These are phyloP conservation scores for Plutella xylostella DNA, from an alignment of 2,888 invertebrate species.

Conservation along the genomic window DNA sequence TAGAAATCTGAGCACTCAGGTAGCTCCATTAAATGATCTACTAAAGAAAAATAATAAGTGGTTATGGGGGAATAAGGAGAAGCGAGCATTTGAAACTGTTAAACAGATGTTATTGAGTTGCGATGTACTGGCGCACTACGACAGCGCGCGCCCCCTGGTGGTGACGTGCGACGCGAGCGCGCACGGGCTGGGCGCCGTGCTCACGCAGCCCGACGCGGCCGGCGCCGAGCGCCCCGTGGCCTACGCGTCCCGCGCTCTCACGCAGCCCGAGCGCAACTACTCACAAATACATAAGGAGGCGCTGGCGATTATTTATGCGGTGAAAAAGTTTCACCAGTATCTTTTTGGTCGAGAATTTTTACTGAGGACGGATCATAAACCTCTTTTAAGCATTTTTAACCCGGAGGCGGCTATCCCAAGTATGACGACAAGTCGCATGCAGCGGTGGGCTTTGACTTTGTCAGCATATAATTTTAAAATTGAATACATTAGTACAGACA, in stretches of 20 bases:
- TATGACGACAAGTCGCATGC: background rate
- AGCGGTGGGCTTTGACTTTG: background rate
- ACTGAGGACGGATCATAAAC: slow-evolving; percentile 1
- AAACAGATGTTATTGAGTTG: no score
- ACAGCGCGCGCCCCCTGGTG: background rate
- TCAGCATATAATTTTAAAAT: background rate
- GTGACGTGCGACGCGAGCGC: background rate
- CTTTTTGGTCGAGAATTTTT: background rate
- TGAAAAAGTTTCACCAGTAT: slow-evolving; percentile 1
- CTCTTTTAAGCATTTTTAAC: background rate
- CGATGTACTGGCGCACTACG: no score
- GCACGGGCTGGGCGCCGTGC: slow-evolving; percentile 1
- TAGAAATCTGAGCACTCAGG: no score
- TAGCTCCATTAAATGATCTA: no score
- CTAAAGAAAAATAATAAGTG: no score
- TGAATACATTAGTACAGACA: background rate
- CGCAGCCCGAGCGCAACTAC: background rate
- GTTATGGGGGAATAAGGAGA: no score
- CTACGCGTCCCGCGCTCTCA: slow-evolving; percentile 1
- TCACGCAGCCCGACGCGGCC: background rate
- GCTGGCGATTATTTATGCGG: slow-evolving; percentile 11
- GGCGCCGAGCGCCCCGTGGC: background rate
- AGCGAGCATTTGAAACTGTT: no score
- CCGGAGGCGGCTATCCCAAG: background rate
- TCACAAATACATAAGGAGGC: slow-evolving; percentile 14